A percentile compares a stretch with the other conserved stretches of the same genome.
These are phyloP conservation scores for Drosophila macrothrix DNA, from an alignment of 2,888 invertebrate genomes.

Conservation along the genomic window DNA sequence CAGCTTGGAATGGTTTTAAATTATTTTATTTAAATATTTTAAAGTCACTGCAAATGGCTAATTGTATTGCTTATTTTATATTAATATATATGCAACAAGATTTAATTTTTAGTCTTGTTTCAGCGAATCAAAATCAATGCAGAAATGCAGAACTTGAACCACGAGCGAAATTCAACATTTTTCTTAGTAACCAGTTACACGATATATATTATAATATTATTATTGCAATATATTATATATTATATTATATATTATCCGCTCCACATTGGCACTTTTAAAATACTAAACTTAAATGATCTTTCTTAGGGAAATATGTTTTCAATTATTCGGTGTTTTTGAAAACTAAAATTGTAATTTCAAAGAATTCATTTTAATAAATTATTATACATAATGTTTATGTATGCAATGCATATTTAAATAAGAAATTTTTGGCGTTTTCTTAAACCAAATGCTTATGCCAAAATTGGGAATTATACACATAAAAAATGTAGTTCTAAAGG, in stretches of 20 bases:
- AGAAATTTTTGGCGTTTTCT: not conserved
- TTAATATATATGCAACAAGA: not conserved
- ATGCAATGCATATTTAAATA: not conserved
- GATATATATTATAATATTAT: not conserved
- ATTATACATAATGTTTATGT: not conserved
- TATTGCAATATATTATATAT: too few species aligned
- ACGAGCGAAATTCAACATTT: not conserved
- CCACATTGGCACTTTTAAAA: not conserved
- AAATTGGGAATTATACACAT: not conserved
- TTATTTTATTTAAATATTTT: too few species aligned
- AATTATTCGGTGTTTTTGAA: not conserved
- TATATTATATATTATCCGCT: too few species aligned
- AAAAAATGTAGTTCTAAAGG: fast-evolving
- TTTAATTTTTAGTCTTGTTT: not conserved
- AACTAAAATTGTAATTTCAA: not conserved
- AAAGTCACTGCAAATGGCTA: too few species aligned
- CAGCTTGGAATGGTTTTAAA: not conserved
- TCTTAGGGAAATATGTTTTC: too few species aligned
- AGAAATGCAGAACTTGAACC: not conserved
- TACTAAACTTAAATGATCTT: too few species aligned
- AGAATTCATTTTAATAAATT: not conserved
- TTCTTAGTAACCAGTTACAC: not conserved
- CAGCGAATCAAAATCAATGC: not conserved
- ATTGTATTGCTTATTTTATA: not conserved
- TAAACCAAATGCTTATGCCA: not conserved